Base-by-base conservation (phyloP, 2,888 invertebrate species). In the Aspidapion aeneum region DNA sequence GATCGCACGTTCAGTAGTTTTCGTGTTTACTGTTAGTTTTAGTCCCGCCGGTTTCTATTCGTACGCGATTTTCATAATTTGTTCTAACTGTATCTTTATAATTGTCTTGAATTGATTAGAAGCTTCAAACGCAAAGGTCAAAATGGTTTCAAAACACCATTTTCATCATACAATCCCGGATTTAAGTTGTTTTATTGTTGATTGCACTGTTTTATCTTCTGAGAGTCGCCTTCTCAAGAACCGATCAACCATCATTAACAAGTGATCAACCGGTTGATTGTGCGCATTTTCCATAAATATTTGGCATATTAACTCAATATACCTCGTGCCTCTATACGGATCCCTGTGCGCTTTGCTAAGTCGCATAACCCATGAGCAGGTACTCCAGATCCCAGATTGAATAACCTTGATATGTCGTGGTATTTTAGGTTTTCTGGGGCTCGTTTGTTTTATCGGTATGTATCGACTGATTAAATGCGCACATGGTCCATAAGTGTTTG, bases 281-380 rank as follows among this genome's bases (percentile, higher is more conserved):
- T 86, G 85, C 16, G 89, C 88, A 74, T 84, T 81, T 67, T 82
- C 80, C 71, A 88, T 87, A 78, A 90, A 86, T 69, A 85, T 82
- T 70, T 84, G 77, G 78, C 89, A 90, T 70, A 90, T 80, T 67
- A 82, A 79, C 74, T 87, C 85, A 70, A 90, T 86, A 78, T 87
- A 90, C 90, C 90, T 90, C 52, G 88, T 87, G 54, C 90, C 90
- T 18, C 73, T 70, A 22, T 77, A 67, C 7, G 75, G 71, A 78
- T 90, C 87, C 61, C 90, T 84, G 74, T 84, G 84, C 1, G 90
- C 85, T 69, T 81, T 81, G 81, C 57, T 86, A 78, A 1, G 87
- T 87, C 63, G 87, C 86, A 78, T 87, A 83, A 64, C 86, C 86
- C 68, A 88, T 83, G 48, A 88, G 78, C 62, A 87, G n/a, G n/a